Percentiles rank a stretch among this genome's conserved stretches.
Conservation (phyloP, 2,113 vertebrate genomes). For the Hemiscyllium ocellatum region DNA sequence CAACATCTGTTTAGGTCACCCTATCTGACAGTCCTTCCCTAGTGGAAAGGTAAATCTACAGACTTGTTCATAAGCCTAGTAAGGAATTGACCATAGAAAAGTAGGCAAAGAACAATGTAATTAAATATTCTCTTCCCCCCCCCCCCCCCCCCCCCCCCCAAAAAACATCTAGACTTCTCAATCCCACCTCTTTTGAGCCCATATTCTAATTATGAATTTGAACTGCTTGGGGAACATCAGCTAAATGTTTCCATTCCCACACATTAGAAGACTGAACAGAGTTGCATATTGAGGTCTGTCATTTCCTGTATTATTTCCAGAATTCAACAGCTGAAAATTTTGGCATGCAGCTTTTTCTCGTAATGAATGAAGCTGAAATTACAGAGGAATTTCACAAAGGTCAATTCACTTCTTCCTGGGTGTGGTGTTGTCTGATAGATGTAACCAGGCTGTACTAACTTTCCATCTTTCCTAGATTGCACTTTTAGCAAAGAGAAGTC, state of each 20-base stretch:
- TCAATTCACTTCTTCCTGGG: background rate
- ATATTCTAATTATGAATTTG: background rate
- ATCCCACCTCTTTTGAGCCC: background rate
- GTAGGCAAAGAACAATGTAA: background rate
- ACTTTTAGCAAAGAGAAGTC: background rate
- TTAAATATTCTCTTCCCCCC: background rate
- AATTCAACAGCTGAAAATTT: background rate
- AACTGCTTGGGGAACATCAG: background rate
- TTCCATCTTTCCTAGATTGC: background rate
- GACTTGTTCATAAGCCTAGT: background rate
- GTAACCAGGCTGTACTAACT: background rate
- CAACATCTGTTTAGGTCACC: background rate
- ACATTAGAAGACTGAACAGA: background rate
- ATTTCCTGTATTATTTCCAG: background rate
- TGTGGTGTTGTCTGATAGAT: background rate
- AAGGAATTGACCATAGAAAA: background rate
- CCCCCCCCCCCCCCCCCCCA: too few relatives aligned
- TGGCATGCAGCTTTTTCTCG: background rate
- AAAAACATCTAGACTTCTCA: background rate
- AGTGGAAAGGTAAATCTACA: background rate
- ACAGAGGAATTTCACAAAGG: background rate
- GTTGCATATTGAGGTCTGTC: background rate
- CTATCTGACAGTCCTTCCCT: background rate
- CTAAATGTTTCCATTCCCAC: background rate
- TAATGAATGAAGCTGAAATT: background rate